phyloP scores from a whole-genome alignment of 2,888 invertebrate species.

The Drosophila paramelanica region DNA sequence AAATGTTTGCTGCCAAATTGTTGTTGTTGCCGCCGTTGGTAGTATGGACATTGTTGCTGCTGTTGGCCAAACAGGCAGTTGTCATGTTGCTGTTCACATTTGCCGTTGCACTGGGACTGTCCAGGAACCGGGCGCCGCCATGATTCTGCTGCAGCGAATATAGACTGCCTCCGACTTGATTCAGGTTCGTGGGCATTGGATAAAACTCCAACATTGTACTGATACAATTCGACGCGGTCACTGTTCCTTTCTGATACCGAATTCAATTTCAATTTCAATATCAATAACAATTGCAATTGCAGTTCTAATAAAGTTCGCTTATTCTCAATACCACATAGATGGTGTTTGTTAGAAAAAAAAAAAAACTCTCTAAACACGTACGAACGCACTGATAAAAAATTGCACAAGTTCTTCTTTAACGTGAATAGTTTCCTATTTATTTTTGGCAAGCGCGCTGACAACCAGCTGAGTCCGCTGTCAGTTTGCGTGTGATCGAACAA shows the following conservation, averaged over 20 bases:
- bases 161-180: conserved; percentile 82
- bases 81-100: conserved; percentile 60
- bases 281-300: not conserved
- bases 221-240: conserved; percentile 30
- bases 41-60: conserved; percentile 39
- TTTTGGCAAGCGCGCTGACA: conserved; percentile 68
- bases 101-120: conserved; percentile 70
- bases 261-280: conserved; percentile 7
- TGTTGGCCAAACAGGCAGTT: conserved; percentile 51
- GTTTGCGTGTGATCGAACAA: conserved; percentile 84
- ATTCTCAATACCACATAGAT: not conserved
- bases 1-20: conserved; percentile 60
- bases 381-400: conserved; percentile 6
- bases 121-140: conserved; percentile 82
- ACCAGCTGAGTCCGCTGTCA: conserved; percentile 84
- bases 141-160: conserved; percentile 82
- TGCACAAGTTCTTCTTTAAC: conserved; percentile 6
- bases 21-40: conserved; percentile 55
- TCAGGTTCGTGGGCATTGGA: conserved; percentile 84
- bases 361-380: not conserved
- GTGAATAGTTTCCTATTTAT: conserved; percentile 1
- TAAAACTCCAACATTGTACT: conserved; percentile 84
- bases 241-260: conserved; percentile 9
- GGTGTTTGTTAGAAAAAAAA: conserved; percentile 4
- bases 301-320: not conserved